phyloP scores from a whole-genome alignment of 2,888 invertebrate genomes.

The Lissonota sp. region DNA sequence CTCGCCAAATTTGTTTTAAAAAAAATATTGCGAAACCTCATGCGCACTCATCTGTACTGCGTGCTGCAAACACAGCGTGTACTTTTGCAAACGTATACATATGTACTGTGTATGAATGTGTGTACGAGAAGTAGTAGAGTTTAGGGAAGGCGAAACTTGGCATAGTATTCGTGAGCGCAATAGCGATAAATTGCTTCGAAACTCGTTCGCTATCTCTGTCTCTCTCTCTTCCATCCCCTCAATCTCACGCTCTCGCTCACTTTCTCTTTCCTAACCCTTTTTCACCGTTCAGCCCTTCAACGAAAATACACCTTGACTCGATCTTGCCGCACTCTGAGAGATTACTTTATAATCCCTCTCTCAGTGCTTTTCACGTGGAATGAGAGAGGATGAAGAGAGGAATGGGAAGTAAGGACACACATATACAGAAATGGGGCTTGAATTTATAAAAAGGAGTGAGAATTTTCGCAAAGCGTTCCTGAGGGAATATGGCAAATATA shows the following conservation, averaged over 20 bases:
- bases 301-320: slow-evolving; percentile 63
- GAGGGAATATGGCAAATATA: neutral
- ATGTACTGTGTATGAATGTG: too few relatives aligned
- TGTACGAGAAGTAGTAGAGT: slow-evolving; percentile 8
- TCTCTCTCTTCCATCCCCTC: slow-evolving; percentile 7
- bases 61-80: neutral
- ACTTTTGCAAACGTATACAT: neutral
- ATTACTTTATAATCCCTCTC: slow-evolving; percentile 69
- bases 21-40: slow-evolving; percentile 14
- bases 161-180: slow-evolving; percentile 54
- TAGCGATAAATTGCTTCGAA: slow-evolving; percentile 63
- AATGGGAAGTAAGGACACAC: slow-evolving; percentile 19
- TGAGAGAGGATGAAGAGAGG: slow-evolving; percentile 15
- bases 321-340: slow-evolving; percentile 70
- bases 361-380: slow-evolving; percentile 46
- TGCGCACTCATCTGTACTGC: slow-evolving; percentile 18
- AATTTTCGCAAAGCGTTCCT: slow-evolving; percentile 39
- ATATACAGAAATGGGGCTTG: neutral
- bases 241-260: slow-evolving; percentile 9
- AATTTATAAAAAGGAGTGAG: slow-evolving; percentile 29
- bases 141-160: slow-evolving; percentile 46
- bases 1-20: slow-evolving; percentile 7
- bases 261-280: slow-evolving; percentile 31
- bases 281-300: slow-evolving; percentile 51
- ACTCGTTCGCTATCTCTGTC: slow-evolving; percentile 53